Evolutionary conservation across 2,888 invertebrate species (phyloP).

Genomic region (Aporophyla nigra): DNA sequence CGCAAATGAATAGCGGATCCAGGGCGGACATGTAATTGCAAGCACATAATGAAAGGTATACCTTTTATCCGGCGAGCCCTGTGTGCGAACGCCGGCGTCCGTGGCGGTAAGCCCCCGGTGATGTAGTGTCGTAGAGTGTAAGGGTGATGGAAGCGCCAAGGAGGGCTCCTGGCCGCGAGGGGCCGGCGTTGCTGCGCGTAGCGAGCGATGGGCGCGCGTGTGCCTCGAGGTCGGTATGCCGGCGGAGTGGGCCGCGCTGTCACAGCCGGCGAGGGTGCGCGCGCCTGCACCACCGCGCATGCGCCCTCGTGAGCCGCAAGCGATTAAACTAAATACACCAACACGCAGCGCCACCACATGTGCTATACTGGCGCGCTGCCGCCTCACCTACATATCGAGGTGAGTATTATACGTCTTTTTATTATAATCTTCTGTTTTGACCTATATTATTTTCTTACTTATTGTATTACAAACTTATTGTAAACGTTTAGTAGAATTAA

Average conservation of each 20-base stretch:
- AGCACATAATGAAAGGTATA: constrained; percentile 75
- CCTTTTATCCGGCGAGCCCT: constrained; percentile 87
- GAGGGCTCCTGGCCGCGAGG: constrained; percentile 89
- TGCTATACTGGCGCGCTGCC: constrained; percentile 72
- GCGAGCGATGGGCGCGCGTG: constrained; percentile 86
- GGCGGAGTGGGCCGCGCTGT: constrained; percentile 84
- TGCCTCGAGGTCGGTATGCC: constrained; percentile 86
- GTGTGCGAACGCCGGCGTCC: constrained; percentile 87
- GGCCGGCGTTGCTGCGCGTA: constrained; percentile 89
- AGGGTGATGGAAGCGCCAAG: constrained; percentile 84
- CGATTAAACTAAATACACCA: constrained; percentile 67
- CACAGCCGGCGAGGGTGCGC: constrained; percentile 81
- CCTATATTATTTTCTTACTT: constrained; percentile 40
- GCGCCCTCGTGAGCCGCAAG: constrained; percentile 75
- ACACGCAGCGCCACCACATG: constrained; percentile 72
- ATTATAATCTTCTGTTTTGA: constrained; percentile 57
- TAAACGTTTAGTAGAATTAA: constrained; percentile 26
- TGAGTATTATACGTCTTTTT: constrained; percentile 66
- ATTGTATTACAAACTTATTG: constrained; percentile 19
- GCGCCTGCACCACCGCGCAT: constrained; percentile 85
- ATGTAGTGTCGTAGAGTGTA: constrained; percentile 74
- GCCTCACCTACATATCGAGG: constrained; percentile 71
- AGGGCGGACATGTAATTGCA: constrained; percentile 78
- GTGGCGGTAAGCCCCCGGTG: constrained; percentile 80
- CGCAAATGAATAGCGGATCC: constrained; percentile 75